Base-by-base conservation (phyloP, 2,113 vertebrate genomes). In the Morone chrysops region DNA sequence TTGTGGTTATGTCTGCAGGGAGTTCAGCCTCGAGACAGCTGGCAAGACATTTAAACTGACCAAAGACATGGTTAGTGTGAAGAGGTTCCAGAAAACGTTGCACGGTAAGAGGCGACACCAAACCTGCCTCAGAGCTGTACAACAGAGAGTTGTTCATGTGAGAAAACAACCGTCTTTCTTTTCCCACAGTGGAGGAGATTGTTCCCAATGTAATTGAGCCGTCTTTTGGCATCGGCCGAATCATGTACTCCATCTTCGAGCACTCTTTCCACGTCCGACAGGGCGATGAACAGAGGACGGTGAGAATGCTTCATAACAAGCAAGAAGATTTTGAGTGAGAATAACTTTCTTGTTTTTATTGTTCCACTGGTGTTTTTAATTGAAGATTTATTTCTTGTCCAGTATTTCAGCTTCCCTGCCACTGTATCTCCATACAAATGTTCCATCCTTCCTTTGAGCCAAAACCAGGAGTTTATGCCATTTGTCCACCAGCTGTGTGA, bases 361-460 rank as follows among this genome's bases (percentile, higher is more conserved):
- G 8, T 40, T n/a, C 8, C 1, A 41, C 31, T 47, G 6, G 13
- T 72, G 3, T 0, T 61, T 17, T 40, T 22, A 4, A 59, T 50
- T 75, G 10, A 63, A 13, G 10, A 22, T 41, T 38, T 8, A 41
- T 54, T 16, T 43, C 41, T 20, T 84, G 14, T 80, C 11, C 79
- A 99, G 98, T 98, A 92, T 93, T 99, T 99, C 96, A 98, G 96
- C 85, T 99, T 99, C 75, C 97, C 97, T 47, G 96, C 96, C 38
- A 89, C 96, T 2, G 97, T 98, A 8, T 95, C 97, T 8, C 98
- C 97, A 0, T 98, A 97, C 93, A 98, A 99, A 84, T 99, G 97
- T 63, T 97, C 96, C 0, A 97, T 99, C 91, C 97, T 99, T 69
- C 97, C 97, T 45, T 90, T 99, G 91, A 99, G 97, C 93, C 96